Percentiles rank a stretch among this genome's conserved stretches.
Evolutionary conservation across 2,797 vertebrate genomes (phyloP).

Genomic region (Erethizon dorsatum): DNA sequence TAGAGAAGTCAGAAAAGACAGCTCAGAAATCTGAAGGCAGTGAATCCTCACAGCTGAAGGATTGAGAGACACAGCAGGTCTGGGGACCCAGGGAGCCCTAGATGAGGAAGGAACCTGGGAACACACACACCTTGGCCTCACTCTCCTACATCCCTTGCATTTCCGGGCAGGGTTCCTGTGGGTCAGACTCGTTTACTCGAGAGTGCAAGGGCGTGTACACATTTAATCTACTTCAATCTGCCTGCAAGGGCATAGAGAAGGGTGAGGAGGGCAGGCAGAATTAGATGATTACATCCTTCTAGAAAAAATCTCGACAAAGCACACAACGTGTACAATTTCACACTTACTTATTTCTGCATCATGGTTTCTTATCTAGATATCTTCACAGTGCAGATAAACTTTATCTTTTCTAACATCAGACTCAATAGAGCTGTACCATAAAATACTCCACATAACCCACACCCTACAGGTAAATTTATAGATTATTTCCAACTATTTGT

Average conservation of each 20-base stretch:
- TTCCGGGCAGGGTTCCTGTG: not conserved
- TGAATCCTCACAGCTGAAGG: not conserved
- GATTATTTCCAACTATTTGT: not conserved
- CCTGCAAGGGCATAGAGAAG: not conserved
- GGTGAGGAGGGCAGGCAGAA: not conserved
- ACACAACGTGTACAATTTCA: not conserved
- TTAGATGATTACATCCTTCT: not conserved
- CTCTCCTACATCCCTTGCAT: not conserved
- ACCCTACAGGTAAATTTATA: not conserved
- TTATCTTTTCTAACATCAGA: constrained; percentile 5
- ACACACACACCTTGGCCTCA: not conserved
- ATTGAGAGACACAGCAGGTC: not conserved
- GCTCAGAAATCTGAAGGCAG: not conserved
- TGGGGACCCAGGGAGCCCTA: not conserved
- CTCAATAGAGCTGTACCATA: not conserved
- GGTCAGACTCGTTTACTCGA: no score
- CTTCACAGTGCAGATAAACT: not conserved
- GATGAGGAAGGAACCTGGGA: not conserved
- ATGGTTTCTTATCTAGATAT: not conserved
- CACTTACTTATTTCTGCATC: not conserved
- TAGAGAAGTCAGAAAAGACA: not conserved
- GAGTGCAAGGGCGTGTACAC: no score
- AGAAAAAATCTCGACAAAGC: not conserved
- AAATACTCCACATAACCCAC: not conserved
- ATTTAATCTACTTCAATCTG: not conserved